These are phyloP conservation scores for Agriotes lineatus DNA, from an alignment of 2,888 invertebrate species.

Conservation along the genomic window DNA sequence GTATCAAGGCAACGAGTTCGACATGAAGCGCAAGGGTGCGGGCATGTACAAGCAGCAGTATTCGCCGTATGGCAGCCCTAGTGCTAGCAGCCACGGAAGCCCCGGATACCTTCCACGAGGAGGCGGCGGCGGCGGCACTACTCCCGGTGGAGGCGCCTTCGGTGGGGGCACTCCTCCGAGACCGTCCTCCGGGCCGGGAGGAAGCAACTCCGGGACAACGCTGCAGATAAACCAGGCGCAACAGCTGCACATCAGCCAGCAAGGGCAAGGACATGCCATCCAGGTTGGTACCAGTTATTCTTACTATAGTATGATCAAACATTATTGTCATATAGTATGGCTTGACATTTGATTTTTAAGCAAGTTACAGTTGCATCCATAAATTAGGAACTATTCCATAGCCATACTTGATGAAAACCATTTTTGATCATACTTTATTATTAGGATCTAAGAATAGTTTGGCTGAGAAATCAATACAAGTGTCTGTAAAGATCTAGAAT, in stretches of 20 bases:
- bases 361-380: no score
- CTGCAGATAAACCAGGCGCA: constrained; percentile 90
- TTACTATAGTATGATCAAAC: no score
- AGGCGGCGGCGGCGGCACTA: constrained; percentile 48
- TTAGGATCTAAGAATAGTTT: no score
- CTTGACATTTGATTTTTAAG: no score
- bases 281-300: constrained; percentile 71
- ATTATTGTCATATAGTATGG: no score
- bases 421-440: no score
- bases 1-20: constrained; percentile 62
- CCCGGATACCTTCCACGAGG: constrained; percentile 65
- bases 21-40: constrained; percentile 66
- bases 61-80: constrained; percentile 76
- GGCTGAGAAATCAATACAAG: no score
- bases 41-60: constrained; percentile 72
- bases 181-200: constrained; percentile 68
- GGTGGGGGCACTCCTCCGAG: constrained; percentile 67
- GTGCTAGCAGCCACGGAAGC: constrained; percentile 72
- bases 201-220: constrained; percentile 66
- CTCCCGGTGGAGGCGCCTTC: constrained; percentile 51
- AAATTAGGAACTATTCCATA: no score
- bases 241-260: constrained; percentile 88
- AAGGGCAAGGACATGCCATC: constrained; percentile 78
- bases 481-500: no score
- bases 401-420: no score